Conservation (phyloP, 2,797 vertebrate genomes). For the Graptemys geographica region DNA sequence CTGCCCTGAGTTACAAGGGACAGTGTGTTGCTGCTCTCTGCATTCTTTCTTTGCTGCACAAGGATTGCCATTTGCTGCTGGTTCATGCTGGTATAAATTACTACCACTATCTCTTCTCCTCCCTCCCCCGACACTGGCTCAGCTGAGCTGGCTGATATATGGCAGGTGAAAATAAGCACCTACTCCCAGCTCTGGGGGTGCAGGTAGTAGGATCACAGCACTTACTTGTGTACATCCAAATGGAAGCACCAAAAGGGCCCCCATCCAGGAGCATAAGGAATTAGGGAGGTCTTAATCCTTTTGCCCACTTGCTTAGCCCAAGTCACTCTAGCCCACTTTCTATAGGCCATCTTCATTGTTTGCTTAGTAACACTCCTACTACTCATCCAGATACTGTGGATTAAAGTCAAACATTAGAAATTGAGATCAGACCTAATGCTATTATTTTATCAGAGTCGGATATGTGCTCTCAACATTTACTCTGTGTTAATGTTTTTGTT, state of each 20-base stretch:
- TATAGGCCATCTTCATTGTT: slow-evolving; percentile 33
- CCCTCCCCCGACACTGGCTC: neutral
- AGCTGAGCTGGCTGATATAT: neutral
- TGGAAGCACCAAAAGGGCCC: neutral
- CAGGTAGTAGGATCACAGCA: neutral
- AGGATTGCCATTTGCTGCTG: neutral
- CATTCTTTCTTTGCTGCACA: neutral
- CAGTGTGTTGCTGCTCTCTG: neutral
- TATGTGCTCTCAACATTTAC: accelerated
- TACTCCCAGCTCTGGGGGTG: neutral
- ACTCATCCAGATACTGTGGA: slow-evolving; percentile 20
- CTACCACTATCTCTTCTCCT: neutral
- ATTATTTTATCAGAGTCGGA: neutral
- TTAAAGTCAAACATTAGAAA: slow-evolving; percentile 34
- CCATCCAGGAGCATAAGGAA: neutral
- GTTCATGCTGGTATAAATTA: neutral
- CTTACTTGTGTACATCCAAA: neutral
- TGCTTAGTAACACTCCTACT: slow-evolving; percentile 26
- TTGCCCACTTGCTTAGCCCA: neutral
- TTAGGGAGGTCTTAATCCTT: neutral
- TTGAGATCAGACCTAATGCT: slow-evolving; percentile 29
- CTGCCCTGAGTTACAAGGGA: neutral
- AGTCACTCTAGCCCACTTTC: neutral
- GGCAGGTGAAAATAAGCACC: slow-evolving; percentile 2
- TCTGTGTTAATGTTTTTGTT: neutral